Percentiles rank a stretch among this genome's conserved stretches.
Conservation (phyloP, 2,113 vertebrate genomes). For the Odontesthes bonariensis region DNA sequence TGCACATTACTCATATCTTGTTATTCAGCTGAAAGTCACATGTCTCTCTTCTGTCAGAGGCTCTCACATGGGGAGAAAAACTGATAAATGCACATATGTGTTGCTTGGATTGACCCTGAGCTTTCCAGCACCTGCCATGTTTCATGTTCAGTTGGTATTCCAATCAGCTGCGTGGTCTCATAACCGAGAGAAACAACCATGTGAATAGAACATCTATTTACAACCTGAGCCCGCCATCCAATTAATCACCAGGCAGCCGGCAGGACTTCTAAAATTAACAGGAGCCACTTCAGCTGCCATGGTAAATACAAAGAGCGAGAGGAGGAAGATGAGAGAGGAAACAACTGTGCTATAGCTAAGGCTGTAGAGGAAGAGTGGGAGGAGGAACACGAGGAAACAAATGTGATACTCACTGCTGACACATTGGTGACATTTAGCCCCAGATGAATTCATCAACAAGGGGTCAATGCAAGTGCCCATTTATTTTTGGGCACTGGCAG, state of each 20-base stretch:
- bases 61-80: constrained; percentile 19
- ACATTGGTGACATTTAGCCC: constrained; percentile 50
- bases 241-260: constrained; percentile 66
- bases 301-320: constrained; percentile 13
- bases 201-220: constrained; percentile 75
- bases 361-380: constrained; percentile 27
- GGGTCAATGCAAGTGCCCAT: constrained; percentile 43
- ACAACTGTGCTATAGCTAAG: constrained; percentile 4
- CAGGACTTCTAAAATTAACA: constrained; percentile 64
- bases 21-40: constrained; percentile 7
- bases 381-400: constrained; percentile 19
- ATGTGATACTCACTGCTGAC: constrained; percentile 26
- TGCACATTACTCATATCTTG: constrained; percentile 25
- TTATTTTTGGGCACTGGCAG: constrained; percentile 71
- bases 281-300: constrained; percentile 61
- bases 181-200: constrained; percentile 55
- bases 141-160: constrained; percentile 50
- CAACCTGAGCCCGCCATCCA: constrained; percentile 60
- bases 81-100: not conserved
- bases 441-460: constrained; percentile 45
- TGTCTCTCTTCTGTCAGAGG: constrained; percentile 10
- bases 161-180: constrained; percentile 55
- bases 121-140: constrained; percentile 58
- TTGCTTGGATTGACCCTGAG: constrained; percentile 18
- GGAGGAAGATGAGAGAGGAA: constrained; percentile 10